Conservation (phyloP, 2,797 vertebrate genomes). For the Gila robusta region DNA sequence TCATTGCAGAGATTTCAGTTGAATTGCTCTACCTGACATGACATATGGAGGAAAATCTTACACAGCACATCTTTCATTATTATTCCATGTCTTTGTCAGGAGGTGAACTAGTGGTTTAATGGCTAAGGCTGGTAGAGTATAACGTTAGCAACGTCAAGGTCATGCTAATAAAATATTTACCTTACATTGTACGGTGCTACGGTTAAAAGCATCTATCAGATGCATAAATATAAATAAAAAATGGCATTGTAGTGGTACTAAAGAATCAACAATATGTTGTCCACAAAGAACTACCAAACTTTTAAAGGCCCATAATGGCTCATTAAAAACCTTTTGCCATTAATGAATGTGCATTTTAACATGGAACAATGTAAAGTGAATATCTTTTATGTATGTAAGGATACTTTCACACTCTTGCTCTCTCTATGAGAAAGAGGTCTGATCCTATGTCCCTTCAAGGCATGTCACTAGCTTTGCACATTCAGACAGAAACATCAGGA, state of each 20-base stretch:
- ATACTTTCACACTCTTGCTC: neutral
- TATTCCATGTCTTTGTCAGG: neutral
- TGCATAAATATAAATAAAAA: neutral
- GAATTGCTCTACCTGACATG: neutral
- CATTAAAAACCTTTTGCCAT: neutral
- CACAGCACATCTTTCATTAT: neutral
- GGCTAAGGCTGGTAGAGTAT: neutral
- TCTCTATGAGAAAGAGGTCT: neutral
- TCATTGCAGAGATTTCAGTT: neutral
- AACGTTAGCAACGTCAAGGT: neutral
- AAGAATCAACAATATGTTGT: neutral
- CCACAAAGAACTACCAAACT: neutral
- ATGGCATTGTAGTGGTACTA: neutral
- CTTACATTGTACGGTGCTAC: neutral
- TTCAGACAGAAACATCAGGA: neutral
- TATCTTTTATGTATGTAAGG: neutral
- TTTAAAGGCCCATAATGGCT: neutral
- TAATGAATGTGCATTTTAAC: neutral
- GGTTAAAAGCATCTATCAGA: neutral
- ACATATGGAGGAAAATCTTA: neutral
- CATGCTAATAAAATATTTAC: neutral
- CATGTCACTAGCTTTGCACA: constrained; percentile 31
- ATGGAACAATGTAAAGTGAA: too few relatives aligned
- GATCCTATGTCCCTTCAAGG: constrained; percentile 15
- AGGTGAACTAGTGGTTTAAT: neutral